Conservation (phyloP, 2,888 invertebrate genomes). For the Caenorhabditis sp. region DNA sequence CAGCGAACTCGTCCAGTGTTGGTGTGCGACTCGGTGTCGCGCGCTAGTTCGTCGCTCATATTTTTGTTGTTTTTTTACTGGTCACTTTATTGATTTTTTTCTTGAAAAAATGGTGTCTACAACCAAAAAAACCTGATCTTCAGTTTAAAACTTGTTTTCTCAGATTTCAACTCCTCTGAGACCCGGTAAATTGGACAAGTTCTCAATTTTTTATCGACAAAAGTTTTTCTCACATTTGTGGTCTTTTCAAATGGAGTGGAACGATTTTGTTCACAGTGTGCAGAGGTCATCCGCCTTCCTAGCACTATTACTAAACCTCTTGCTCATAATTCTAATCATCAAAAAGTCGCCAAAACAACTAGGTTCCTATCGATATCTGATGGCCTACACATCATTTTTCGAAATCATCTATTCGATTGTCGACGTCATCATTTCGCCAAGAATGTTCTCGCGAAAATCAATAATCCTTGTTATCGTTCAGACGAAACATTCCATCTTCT, state of each 20-base stretch:
- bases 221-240: too few species aligned
- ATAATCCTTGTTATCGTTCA: too few species aligned
- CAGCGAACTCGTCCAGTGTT: slow-evolving; percentile 35
- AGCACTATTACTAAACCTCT: background rate
- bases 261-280: background rate
- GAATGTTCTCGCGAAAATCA: too few species aligned
- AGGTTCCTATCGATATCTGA: background rate
- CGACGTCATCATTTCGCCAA: background rate
- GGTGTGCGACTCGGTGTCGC: slow-evolving; percentile 16
- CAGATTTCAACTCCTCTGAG: too few species aligned
- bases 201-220: too few species aligned
- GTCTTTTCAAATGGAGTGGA: background rate
- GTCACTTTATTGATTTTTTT: background rate
- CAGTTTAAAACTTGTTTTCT: too few species aligned
- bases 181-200: too few species aligned
- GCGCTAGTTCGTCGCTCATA: background rate
- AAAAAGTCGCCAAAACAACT: background rate
- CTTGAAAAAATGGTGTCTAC: too few species aligned
- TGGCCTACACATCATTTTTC: background rate
- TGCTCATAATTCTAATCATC: background rate
- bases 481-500: too few species aligned
- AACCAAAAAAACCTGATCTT: too few species aligned
- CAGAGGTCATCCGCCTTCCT: background rate
- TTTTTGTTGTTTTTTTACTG: background rate
- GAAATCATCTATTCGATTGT: background rate